Percentiles rank a stretch among this genome's conserved stretches.
Conservation (phyloP, 2,113 vertebrate genomes). For the Nymphicus hollandicus region DNA sequence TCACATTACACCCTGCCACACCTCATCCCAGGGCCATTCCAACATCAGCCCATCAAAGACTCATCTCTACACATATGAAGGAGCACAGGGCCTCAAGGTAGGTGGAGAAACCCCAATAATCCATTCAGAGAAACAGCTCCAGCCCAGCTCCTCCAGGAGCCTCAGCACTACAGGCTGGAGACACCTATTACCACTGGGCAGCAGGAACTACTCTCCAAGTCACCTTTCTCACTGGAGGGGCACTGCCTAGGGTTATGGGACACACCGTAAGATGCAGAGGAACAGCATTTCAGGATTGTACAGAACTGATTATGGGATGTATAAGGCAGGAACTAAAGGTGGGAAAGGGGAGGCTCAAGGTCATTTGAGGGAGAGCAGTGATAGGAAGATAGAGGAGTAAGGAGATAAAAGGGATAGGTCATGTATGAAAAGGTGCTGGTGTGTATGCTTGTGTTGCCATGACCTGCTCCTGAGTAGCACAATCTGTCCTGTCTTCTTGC, state of each 20-base stretch:
- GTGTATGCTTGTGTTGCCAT: accelerated
- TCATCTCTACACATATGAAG: not conserved
- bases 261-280: not conserved
- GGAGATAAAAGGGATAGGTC: not conserved
- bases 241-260: not conserved
- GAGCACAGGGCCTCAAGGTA: not conserved
- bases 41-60: not conserved
- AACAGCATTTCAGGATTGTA: not conserved
- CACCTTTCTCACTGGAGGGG: not conserved
- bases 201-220: not conserved
- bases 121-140: not conserved
- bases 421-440: not conserved
- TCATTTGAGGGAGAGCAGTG: not conserved
- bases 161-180: not conserved
- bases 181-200: too few species aligned
- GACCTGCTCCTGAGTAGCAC: accelerated
- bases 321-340: not conserved
- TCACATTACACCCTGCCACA: not conserved
- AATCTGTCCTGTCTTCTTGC: not conserved
- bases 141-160: not conserved
- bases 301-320: not conserved
- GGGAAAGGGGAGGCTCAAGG: not conserved
- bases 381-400: not conserved
- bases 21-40: not conserved
- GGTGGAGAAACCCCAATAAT: not conserved